Evolutionary conservation across 2,888 invertebrate genomes (phyloP), one percentile per base, ranked within the genome.

Genomic region (Conchocele bisecta): DNA sequence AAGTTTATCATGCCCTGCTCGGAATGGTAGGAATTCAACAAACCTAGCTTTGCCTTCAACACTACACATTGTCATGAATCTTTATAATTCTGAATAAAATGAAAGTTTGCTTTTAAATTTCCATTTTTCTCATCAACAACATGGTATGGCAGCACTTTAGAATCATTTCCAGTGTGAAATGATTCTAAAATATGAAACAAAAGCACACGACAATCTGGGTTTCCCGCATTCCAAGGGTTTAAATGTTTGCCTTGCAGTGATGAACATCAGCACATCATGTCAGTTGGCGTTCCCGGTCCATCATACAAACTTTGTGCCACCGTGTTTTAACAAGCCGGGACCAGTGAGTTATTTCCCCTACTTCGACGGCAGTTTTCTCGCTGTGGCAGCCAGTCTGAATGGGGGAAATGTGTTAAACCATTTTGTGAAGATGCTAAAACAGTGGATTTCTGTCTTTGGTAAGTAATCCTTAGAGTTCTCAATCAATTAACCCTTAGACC

Each of bases 181-280:
- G n/a, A n/a, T n/a, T n/a, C n/a, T n/a, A n/a, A n/a, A n/a, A n/a
- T n/a, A n/a, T n/a, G n/a, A n/a, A n/a, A n/a, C n/a, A n/a, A n/a
- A n/a, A n/a, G n/a, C n/a, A n/a, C n/a, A n/a, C n/a, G n/a, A n/a
- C n/a, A n/a, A n/a, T n/a, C n/a, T n/a, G n/a, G n/a, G n/a, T n/a
- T n/a, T n/a, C n/a, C n/a, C 28, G 7, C 9, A 29, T 35, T 11
- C 22, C 42, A 3, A 13, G 11, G 13, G 5, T n/a, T 58, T 51
- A 24, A 26, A n/a, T 37, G 48, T 50, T 37, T 44, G 56, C 66
- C 41, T 82, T 83, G 94, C 95, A 77, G 95, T 96, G 37, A 91
- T 96, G 74, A 97, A 96, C 89, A 94, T 97, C 88, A 96, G 96
- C 37, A 97, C 97, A 5, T 96, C 96, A 3, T 95, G 96, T 28